phyloP scores from a whole-genome alignment of 2,113 vertebrate species.

The Rhabdornis inornatus region DNA sequence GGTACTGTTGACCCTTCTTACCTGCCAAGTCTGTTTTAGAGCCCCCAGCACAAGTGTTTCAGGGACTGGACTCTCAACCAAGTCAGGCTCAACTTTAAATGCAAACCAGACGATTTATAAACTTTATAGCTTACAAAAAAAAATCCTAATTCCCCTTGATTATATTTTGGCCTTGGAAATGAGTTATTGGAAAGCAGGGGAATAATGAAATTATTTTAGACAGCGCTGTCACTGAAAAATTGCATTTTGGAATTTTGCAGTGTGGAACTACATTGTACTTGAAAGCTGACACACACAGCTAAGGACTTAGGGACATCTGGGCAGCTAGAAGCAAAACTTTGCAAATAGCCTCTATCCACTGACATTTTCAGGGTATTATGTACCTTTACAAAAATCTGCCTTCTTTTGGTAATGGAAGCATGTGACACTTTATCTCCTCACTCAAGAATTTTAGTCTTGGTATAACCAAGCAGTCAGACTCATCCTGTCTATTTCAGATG shows the following conservation, averaged over 20 bases:
- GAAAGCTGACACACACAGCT: neutral
- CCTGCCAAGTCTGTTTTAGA: neutral
- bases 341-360: neutral
- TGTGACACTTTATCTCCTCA: neutral
- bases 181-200: neutral
- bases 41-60: neutral
- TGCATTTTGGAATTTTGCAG: neutral
- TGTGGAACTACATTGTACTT: neutral
- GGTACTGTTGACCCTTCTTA: neutral
- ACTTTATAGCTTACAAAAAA: neutral
- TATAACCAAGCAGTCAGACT: neutral
- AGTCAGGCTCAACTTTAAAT: neutral
- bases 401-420: neutral
- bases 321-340: neutral
- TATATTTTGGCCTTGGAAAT: neutral
- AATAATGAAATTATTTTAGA: neutral
- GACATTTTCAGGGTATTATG: neutral
- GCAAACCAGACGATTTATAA: neutral
- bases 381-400: neutral
- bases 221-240: neutral
- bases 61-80: neutral
- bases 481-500: neutral
- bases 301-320: neutral
- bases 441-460: neutral
- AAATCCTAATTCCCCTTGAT: neutral